A percentile compares a stretch with the other conserved stretches of the same genome.
Conservation (phyloP, 1,140 invertebrate genomes). For the Venturia canescens region DNA sequence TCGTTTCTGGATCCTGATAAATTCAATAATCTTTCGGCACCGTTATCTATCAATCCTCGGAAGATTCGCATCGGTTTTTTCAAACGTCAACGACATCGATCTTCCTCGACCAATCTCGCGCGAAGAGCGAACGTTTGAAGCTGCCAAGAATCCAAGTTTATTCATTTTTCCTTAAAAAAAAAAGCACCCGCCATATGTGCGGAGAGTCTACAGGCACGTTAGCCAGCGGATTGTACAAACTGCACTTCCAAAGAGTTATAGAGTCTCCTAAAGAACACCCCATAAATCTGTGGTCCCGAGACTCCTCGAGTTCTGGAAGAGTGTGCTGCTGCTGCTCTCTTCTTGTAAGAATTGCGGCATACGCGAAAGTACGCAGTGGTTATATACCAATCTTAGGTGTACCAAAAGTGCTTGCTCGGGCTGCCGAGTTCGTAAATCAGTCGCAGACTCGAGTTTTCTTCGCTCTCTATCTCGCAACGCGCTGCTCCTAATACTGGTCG, state of each 20-base stretch:
- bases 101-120: too few relatives aligned
- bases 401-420: slow-evolving; percentile 53
- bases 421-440: slow-evolving; percentile 72
- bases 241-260: slow-evolving; percentile 62
- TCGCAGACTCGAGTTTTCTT: slow-evolving; percentile 63
- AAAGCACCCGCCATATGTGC: background rate
- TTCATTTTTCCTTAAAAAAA: slow-evolving; percentile 19
- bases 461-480: slow-evolving; percentile 59
- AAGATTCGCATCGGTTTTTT: too few relatives aligned
- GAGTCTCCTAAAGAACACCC: slow-evolving; percentile 66
- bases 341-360: slow-evolving; percentile 55
- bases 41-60: too few relatives aligned
- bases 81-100: too few relatives aligned
- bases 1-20: background rate
- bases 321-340: slow-evolving; percentile 19
- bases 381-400: slow-evolving; percentile 43
- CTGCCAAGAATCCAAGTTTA: too few relatives aligned
- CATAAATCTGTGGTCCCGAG: slow-evolving; percentile 66
- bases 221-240: slow-evolving; percentile 36
- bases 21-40: background rate
- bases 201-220: background rate
- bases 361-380: slow-evolving; percentile 45
- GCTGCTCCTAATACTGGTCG: background rate
- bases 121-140: too few relatives aligned
- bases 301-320: slow-evolving; percentile 31